Conservation (phyloP, 2,888 invertebrate genomes). For the Drosophila affinis region DNA sequence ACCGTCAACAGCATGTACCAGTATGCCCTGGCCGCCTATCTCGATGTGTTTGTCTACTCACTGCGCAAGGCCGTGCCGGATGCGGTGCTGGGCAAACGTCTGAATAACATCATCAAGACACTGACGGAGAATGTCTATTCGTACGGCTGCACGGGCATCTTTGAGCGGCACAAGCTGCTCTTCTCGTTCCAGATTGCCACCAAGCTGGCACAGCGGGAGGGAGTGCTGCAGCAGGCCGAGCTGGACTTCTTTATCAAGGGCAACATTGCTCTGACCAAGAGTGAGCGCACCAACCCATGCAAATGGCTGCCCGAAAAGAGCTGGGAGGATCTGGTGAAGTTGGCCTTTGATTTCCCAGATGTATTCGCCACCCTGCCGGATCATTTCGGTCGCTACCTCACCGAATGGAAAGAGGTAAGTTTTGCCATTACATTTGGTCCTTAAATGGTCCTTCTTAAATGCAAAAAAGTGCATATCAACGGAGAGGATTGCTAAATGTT, state of each 20-base stretch:
- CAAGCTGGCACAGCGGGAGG: constrained; percentile 90
- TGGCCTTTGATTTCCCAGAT: constrained; percentile 88
- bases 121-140: constrained; percentile 95
- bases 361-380: constrained; percentile 88
- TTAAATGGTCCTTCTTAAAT: constrained; percentile 5
- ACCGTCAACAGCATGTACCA: constrained; percentile 96
- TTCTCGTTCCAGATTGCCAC: constrained; percentile 96
- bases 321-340: constrained; percentile 93
- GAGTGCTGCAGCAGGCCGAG: constrained; percentile 87
- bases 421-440: background rate
- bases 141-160: constrained; percentile 96
- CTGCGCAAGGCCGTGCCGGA: constrained; percentile 93
- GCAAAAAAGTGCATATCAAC: constrained; percentile 2
- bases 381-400: constrained; percentile 85
- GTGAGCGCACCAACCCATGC: constrained; percentile 87
- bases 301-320: constrained; percentile 89
- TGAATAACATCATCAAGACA: constrained; percentile 92
- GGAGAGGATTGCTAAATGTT: constrained; percentile 23
- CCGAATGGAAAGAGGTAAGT: constrained; percentile 88
- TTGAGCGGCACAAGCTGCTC: constrained; percentile 94
- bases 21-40: constrained; percentile 93
- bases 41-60: constrained; percentile 93
- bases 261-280: constrained; percentile 90
- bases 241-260: constrained; percentile 97
- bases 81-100: constrained; percentile 88